Base-by-base conservation (phyloP, 1,140 invertebrate species). In the Zaprionus tsacasi region DNA sequence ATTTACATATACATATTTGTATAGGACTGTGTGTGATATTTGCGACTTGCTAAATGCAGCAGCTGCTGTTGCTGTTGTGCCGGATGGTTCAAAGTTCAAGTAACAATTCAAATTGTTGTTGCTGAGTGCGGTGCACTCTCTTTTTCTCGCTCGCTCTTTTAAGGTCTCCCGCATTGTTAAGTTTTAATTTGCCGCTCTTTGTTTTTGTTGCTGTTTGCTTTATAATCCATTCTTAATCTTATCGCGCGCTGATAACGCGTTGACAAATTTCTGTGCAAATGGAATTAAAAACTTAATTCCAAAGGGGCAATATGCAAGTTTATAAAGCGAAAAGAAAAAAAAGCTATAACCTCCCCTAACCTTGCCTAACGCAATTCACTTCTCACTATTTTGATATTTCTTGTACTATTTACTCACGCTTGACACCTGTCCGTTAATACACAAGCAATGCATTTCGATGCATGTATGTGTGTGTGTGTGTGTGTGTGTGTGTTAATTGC, bases 71-170 rank as follows among this genome's bases (percentile, higher is more conserved):
- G 4, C 17, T 48, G 17, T 30, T 13, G 35, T n/a, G 8, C 21
- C 35, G 10, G n/a, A 35, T 17, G 48, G 59, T 36, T 15, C 67
- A 75, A 75, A 75, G 67, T 75, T 75, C 72, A 70, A 59, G 13
- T 35, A 17, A 30, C 27, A 30, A 17, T 33, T 55, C 50, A 11
- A 30, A 48, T 40, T 63, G 65, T 64, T 70, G 21, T 70, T 35
- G 13, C 38, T 64, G 33, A 36, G 13, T 55, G 56, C 33, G 15
- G n/a, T 45, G 21, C 54, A n/a, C 25, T 65, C 43, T 43, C 36
- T 67, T 25, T n/a, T 35, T 36, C 33, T 13, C 11, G 17, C 15
- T 36, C 15, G 8, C 27, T 50, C 12, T 11, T 13, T 30, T 8
- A 27, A 10, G 8, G n/a, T 27, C 63, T 25, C 52, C 10, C 35